Percentiles rank a stretch among this genome's conserved stretches.
These are phyloP conservation scores for Morphnarchus princeps DNA, from an alignment of 2,113 vertebrate genomes.

Conservation along the genomic window DNA sequence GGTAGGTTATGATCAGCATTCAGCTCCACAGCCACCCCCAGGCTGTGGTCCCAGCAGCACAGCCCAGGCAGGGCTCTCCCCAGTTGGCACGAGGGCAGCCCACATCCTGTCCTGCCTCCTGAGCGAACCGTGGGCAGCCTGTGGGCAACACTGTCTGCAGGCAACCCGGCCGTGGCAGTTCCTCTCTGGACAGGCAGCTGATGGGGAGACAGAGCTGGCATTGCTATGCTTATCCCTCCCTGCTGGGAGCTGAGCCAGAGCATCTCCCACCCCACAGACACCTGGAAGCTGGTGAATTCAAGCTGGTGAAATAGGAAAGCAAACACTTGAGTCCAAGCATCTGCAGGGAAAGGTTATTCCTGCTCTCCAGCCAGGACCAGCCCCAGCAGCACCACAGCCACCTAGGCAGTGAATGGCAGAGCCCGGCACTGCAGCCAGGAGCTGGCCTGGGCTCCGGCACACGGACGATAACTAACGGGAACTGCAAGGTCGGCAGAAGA, in stretches of 20 bases:
- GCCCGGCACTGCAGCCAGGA: neutral
- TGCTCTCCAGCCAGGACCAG: neutral
- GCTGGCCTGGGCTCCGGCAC: neutral
- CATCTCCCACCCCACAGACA: neutral
- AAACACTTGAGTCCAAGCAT: neutral
- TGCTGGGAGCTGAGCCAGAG: neutral
- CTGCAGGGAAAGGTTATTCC: neutral
- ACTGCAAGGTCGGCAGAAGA: no score
- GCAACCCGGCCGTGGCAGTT: neutral
- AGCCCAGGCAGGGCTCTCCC: neutral
- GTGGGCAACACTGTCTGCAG: neutral
- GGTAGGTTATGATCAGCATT: fast-evolving
- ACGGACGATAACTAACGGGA: neutral
- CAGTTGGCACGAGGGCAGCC: fast-evolving
- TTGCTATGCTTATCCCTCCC: fast-evolving
- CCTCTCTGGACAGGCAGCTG: neutral
- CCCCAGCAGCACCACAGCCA: neutral
- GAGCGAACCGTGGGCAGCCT: neutral
- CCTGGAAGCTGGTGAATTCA: neutral
- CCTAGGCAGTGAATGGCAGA: neutral
- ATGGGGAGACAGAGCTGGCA: neutral
- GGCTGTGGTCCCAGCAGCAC: neutral
- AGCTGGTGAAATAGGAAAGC: neutral
- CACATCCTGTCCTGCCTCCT: neutral
- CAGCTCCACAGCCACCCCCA: fast-evolving